Conservation (phyloP, 1,140 invertebrate species). For the Calephelis nemesis region DNA sequence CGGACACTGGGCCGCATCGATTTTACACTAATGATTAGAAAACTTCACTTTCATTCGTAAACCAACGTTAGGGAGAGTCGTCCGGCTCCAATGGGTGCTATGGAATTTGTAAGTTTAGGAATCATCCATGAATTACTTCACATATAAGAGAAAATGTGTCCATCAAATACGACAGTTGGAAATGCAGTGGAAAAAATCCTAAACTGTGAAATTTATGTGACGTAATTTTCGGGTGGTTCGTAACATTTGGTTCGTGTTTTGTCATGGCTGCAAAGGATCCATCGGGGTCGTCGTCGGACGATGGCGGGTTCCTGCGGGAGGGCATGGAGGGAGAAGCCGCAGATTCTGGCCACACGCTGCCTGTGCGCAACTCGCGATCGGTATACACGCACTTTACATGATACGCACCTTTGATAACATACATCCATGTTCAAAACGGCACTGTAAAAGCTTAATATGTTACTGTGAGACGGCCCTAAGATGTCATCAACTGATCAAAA, state of each 20-base stretch:
- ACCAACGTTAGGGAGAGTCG: conserved; percentile 40
- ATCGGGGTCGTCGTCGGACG: conserved; percentile 73
- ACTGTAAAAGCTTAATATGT: not conserved
- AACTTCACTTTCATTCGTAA: conserved; percentile 59
- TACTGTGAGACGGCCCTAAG: too few species aligned
- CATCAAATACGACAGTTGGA: not conserved
- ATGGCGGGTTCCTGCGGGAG: conserved; percentile 67
- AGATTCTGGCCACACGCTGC: conserved; percentile 71
- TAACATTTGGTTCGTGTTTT: conserved; percentile 42
- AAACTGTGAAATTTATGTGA: too few species aligned
- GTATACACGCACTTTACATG: conserved; percentile 46
- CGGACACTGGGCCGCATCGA: conserved; percentile 60
- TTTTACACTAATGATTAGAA: conserved; percentile 45
- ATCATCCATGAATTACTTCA: too few species aligned
- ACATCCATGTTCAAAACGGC: conserved; percentile 15
- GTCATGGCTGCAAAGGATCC: conserved; percentile 64
- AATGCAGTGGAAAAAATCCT: too few species aligned
- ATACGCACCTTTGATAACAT: conserved; percentile 32
- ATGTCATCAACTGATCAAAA: too few species aligned
- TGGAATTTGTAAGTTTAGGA: conserved; percentile 10
- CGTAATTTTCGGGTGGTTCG: conserved; percentile 40
- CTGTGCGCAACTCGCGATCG: conserved; percentile 74
- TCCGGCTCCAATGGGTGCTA: conserved; percentile 27
- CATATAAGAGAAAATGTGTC: not conserved
- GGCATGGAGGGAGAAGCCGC: conserved; percentile 53